phyloP scores from a whole-genome alignment of 2,113 vertebrate species.

The Anhinga anhinga region DNA sequence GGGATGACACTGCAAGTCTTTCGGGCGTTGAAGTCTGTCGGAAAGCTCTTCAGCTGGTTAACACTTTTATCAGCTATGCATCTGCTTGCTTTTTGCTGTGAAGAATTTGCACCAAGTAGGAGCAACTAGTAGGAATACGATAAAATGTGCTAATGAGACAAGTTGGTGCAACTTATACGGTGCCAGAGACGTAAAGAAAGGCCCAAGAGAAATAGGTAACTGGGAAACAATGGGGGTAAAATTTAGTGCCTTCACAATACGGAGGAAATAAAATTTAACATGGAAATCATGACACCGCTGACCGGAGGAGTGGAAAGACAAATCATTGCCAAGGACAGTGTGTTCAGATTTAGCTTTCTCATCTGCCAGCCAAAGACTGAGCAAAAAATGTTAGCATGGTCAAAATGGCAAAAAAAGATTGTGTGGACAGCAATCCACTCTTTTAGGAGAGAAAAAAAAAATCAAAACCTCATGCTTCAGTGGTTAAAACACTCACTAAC shows the following conservation, averaged over 20 bases:
- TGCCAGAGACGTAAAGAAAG: neutral
- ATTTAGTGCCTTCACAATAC: neutral
- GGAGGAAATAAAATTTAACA: neutral
- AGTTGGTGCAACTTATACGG: neutral
- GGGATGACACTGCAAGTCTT: fast-evolving
- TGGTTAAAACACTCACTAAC: slow-evolving; percentile 32
- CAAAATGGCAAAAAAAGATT: slow-evolving; percentile 47
- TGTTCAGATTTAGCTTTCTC: slow-evolving; percentile 56
- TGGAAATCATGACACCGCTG: slow-evolving; percentile 19
- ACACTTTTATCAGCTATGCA: neutral
- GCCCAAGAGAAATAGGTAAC: neutral
- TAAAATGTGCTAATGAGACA: neutral
- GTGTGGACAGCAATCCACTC: slow-evolving; percentile 29
- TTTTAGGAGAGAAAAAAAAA: neutral
- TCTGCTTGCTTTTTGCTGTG: neutral
- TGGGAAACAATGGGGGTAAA: neutral
- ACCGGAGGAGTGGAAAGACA: slow-evolving; percentile 19
- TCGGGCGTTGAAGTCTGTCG: fast-evolving
- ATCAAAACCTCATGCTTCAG: slow-evolving; percentile 51
- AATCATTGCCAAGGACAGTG: slow-evolving; percentile 41
- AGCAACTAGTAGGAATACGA: neutral
- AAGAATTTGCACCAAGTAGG: neutral
- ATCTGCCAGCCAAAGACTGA: slow-evolving; percentile 49
- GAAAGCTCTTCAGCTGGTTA: neutral
- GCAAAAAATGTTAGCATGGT: slow-evolving; percentile 53